Evolutionary conservation across 2,888 invertebrate species (phyloP), one percentile per base, ranked within the genome.

Genomic region (Geophilus truncorum): DNA sequence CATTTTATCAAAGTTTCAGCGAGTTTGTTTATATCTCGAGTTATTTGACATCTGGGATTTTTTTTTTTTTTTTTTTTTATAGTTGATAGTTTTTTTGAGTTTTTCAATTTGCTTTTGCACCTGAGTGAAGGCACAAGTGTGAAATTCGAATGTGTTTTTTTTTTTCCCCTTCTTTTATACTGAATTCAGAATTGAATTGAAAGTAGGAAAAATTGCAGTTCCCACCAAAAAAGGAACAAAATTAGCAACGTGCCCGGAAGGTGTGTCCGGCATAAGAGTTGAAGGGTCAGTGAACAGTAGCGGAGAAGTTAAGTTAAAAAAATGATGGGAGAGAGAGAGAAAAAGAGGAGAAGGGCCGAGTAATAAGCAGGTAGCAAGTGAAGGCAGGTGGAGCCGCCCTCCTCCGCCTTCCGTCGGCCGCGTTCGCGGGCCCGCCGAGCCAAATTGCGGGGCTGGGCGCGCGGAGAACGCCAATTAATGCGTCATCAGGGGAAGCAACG

Each of bases 371-470:
- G 77, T 32, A 77, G 34, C 30, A 77, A 77, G 77, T 18, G 18
- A 18, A 18, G 77, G 34, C 32, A 77, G 77, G 77, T 34, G 77
- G 30, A 34, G 34, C 77, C 34, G 30, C 32, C 32, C 77, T 34
- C 34, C 77, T 34, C 77, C 77, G 57, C 57, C 32, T 25, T 34
- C 34, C 77, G 7, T 25, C 77, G 57, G 21, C 57, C 57, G 57
- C 57, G 57, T 4, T 57, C 57, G 57, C 57, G 21, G 57, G 57
- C 57, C 57, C 57, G 57, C 57, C 57, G 57, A 57, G 32, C 30
- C 76, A 76, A 76, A 76, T 76, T 76, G 32, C 76, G 76, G 76
- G 76, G 76, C 76, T 76, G 76, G 76, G 76, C 76, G 76, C 30
- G 32, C 76, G 76, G 30, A 76, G 76, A 76, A 76, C 76, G 30